Evolutionary conservation across 2,888 invertebrate species (phyloP), one percentile per base, ranked within the genome.

Genomic region (Troides aeacus): DNA sequence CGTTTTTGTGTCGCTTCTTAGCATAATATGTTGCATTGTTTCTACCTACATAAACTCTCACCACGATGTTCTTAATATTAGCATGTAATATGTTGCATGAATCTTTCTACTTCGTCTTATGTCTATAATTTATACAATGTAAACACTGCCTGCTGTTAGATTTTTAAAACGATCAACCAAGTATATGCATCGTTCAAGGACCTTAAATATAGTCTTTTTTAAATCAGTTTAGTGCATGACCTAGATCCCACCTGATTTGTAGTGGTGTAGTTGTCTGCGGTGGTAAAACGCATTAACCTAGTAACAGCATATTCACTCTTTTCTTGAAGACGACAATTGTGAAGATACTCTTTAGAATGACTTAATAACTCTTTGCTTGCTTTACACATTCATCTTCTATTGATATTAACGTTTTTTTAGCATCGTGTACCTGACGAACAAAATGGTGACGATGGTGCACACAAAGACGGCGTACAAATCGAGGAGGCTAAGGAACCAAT

Each of bases 391-490:
- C 17, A 4, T 1, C 0, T 15, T 50, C 17, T 50, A 3, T 18
- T 30, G 36, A 24, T 18, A 18, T 39, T 63, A 65, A 71, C 70
- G 61, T 71, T 46, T 65, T 78, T 77, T 58, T 78, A 93, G 93
- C 92, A 92, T 76, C 87, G 92, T 71, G 85, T 89, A 72, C 90
- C 93, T 62, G 93, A 93, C 58, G 89, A 88, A 23, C 83, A 85
- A 73, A 78, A 74, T 66, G 82, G 76, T 66, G 79, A 79, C 21
- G 81, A 84, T 57, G 75, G 72, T 59, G 78, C 77, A 62, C 82
- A 75, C 12, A 81, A 80, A 1, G 82, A 84, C 58, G 81, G 80
- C 50, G 79, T 84, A 57, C 74, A 83, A 21, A 63, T 75, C 46
- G 83, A 84, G 70, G 75, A 76, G 72, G 78, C 74, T 17, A 76